Conservation (phyloP, 2,113 vertebrate species). For the Siniperca chuatsi region DNA sequence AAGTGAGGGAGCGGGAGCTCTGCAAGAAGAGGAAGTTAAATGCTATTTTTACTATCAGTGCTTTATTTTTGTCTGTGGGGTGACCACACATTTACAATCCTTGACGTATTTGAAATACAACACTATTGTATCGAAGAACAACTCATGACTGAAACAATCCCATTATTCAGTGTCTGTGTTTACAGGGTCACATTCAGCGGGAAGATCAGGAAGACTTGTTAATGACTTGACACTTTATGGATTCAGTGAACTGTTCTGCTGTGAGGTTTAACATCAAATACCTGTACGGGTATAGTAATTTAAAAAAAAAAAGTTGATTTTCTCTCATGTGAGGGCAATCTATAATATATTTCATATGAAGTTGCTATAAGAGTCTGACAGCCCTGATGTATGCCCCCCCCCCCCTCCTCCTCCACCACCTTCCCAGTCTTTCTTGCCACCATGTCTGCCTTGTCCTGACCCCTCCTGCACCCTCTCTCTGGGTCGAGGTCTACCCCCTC, state of each 20-base stretch:
- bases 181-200: conserved; percentile 14
- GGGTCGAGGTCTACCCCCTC: conserved; percentile 16
- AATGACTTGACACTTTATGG: conserved; percentile 1
- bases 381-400: conserved; percentile 19
- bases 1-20: neutral
- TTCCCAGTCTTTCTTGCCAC: conserved; percentile 52
- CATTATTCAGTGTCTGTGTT: conserved; percentile 40
- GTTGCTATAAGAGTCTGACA: conserved; percentile 27
- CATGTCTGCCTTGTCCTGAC: conserved; percentile 68
- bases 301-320: neutral
- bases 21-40: conserved; percentile 39
- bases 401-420: conserved; percentile 1
- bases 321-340: conserved; percentile 26
- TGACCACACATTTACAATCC: conserved; percentile 6
- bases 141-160: conserved; percentile 7
- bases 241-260: conserved; percentile 41
- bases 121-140: conserved; percentile 19
- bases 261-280: conserved; percentile 22
- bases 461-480: neutral
- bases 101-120: neutral
- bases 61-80: conserved; percentile 50
- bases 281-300: conserved; percentile 21
- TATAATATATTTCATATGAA: conserved; percentile 32
- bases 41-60: conserved; percentile 41
- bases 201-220: conserved; percentile 15